phyloP scores from a whole-genome alignment of 2,797 vertebrate genomes.

The Zonotrichia albicollis region DNA sequence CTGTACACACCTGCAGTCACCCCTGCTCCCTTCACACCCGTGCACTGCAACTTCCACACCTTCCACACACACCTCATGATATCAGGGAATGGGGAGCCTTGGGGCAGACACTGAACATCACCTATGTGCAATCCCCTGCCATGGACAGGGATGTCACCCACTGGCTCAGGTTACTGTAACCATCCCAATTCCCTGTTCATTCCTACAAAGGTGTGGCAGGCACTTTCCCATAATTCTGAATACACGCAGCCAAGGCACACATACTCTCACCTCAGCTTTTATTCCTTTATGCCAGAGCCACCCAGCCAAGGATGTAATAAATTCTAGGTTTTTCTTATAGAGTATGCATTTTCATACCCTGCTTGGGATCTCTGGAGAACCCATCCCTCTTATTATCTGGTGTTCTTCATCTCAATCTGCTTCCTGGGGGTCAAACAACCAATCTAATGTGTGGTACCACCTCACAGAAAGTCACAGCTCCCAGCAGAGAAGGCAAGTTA shows the following conservation, averaged over 20 bases:
- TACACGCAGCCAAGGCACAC: neutral
- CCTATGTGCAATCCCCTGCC: neutral
- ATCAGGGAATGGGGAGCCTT: neutral
- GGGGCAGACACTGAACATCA: no score
- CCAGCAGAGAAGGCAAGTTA: neutral
- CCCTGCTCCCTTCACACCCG: neutral
- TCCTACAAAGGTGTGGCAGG: neutral
- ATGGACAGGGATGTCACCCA: neutral
- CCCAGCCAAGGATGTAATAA: neutral
- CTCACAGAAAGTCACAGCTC: neutral
- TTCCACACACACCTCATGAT: neutral
- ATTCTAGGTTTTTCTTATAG: neutral
- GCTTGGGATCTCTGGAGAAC: neutral
- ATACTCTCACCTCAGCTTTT: neutral
- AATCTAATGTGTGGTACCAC: neutral
- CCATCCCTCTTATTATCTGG: neutral
- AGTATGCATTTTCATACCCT: neutral
- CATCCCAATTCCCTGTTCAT: neutral
- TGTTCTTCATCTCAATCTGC: neutral
- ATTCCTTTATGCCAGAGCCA: neutral
- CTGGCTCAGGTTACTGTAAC: neutral
- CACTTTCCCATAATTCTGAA: neutral
- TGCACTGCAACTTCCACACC: fast-evolving
- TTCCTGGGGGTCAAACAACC: neutral
- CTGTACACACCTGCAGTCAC: fast-evolving